Evolutionary conservation across 2,797 vertebrate genomes (phyloP), one percentile per base, ranked within the genome.

Genomic region (Melanotaenia trifasciata): DNA sequence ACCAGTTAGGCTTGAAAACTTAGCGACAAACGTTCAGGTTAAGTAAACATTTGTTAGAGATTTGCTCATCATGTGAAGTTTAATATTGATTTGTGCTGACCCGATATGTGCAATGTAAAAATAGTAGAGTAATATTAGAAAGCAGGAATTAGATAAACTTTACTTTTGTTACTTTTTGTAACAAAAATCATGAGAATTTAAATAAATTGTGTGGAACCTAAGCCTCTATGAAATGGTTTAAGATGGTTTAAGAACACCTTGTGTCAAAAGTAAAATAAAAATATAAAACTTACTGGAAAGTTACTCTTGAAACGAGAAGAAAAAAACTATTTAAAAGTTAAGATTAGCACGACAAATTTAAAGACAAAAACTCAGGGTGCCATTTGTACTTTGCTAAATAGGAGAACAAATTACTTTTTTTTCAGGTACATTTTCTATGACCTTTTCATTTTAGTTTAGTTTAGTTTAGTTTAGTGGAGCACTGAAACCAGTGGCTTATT

Each of bases 1-100:
- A 78, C 40, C 51, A 43, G 63, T 32, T 58, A 40, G 65, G 57
- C 54, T 38, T 43, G 38, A 58, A 58, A 67, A 56, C 9, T 0
- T 38, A 22, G 38, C 18, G 65, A 56, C 36, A 58, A 7, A 47
- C 13, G 16, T 43, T 22, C 22, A 53, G 24, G 22, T 26, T 26
- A 26, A 24, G 24, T 12, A 53, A 12, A 53, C 26, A 24, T 13
- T 26, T 26, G 10, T 26, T 53, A 26, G 3, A 16, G 26, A 26
- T 54, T 28, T 54, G 10, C 24, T 28, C 14, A 28, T 28, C 12
- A 0, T 14, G 53, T 54, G 11, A 53, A 53, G 22, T 26, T 24
- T 53, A 5, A 53, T 10, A 26, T 53, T 53, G 22, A 11, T 53
- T 12, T 14, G 26, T 12, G 0, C 5, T 14, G 5, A 54, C 0